These are phyloP conservation scores for Sinhomidia bicolor DNA, from an alignment of 2,888 invertebrate species.

Conservation along the genomic window DNA sequence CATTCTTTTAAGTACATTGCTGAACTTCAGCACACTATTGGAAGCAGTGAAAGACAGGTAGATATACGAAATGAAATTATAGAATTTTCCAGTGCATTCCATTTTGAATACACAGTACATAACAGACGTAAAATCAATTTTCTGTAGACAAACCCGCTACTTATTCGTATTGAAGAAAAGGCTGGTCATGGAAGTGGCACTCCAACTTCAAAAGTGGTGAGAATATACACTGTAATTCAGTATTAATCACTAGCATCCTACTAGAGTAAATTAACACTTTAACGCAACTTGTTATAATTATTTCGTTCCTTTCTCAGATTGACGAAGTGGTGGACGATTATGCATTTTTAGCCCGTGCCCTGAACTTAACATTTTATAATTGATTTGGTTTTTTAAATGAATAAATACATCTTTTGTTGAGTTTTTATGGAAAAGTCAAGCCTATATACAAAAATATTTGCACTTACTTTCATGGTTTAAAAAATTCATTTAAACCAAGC, in stretches of 20 bases:
- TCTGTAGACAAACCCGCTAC: slow-evolving; percentile 83
- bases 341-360: slow-evolving; percentile 89
- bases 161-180: slow-evolving; percentile 84
- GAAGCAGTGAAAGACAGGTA: slow-evolving; percentile 82
- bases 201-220: slow-evolving; percentile 84
- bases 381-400: neutral
- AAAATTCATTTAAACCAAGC: too few species aligned
- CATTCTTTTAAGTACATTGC: slow-evolving; percentile 85
- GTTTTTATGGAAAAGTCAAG: too few species aligned
- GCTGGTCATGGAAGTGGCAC: slow-evolving; percentile 85
- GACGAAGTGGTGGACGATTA: slow-evolving; percentile 95
- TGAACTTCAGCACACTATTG: slow-evolving; percentile 83
- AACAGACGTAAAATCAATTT: neutral
- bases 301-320: slow-evolving; percentile 86
- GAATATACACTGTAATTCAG: neutral
- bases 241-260: too few species aligned
- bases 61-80: neutral
- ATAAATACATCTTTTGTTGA: neutral
- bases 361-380: slow-evolving; percentile 86
- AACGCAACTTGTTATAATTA: too few species aligned
- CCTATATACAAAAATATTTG: too few species aligned
- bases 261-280: neutral
- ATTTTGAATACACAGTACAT: too few species aligned
- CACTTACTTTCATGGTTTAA: too few species aligned
- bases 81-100: too few species aligned